A percentile compares a stretch with the other conserved stretches of the same genome.
phyloP scores from a whole-genome alignment of 1,140 invertebrate species.

The Latrodectus geometricus region DNA sequence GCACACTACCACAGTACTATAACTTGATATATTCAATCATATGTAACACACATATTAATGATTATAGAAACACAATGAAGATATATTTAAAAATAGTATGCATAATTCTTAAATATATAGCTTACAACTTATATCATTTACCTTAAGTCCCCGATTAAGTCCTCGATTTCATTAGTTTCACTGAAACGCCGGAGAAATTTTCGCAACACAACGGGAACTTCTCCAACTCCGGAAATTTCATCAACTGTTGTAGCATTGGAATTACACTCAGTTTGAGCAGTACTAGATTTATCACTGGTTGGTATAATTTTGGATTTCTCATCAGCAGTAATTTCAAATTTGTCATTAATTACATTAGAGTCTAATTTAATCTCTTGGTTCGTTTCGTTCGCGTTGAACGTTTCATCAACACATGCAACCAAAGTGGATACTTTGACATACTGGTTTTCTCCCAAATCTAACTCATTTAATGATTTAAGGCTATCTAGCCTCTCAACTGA shows the following conservation, averaged over 20 bases:
- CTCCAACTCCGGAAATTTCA: not conserved
- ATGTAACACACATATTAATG: too few species aligned
- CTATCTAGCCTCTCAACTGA: conserved; percentile 46
- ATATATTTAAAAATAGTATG: too few species aligned
- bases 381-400: not conserved
- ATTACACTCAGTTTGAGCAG: too few species aligned
- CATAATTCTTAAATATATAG: too few species aligned
- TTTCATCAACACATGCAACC: conserved; percentile 28
- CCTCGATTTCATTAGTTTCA: conserved; percentile 19
- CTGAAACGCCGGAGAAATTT: conserved; percentile 40
- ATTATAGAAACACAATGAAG: too few species aligned
- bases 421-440: conserved; percentile 37
- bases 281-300: too few species aligned
- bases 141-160: conserved; percentile 9
- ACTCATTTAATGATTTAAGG: conserved; percentile 27
- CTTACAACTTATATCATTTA: not conserved
- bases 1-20: too few species aligned
- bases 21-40: too few species aligned
- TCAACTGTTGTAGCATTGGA: not conserved
- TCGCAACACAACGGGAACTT: conserved; percentile 6
- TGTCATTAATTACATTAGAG: not conserved
- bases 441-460: conserved; percentile 46
- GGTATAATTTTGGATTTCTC: not conserved
- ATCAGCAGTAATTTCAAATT: not conserved
- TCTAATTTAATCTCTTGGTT: not conserved